Base-by-base conservation (phyloP, 1,140 invertebrate genomes). In the Drosophila repletoides region DNA sequence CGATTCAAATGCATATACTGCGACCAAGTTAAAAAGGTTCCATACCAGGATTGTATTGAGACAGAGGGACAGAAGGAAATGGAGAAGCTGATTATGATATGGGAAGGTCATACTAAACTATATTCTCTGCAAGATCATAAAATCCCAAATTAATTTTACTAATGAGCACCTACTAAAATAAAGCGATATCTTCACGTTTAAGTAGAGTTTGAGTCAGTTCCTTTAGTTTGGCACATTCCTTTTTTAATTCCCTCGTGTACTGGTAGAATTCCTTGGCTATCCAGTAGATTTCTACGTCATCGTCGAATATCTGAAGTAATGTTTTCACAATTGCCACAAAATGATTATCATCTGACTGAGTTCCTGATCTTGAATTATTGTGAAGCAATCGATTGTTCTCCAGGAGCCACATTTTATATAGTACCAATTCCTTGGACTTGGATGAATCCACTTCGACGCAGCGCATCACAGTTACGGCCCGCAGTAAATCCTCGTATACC, bases 241-340 rank as follows among this genome's bases (percentile, higher is more conserved):
- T 92, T 45, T 93, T 91, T 76, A 95, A 92, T 59, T 92, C 93
- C 45, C 92, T 90, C 6, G 94, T 92, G 43, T 94, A 92, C 72
- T 94, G 92, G 53, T 94, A 94, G 68, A 97, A 94, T 12, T 93
- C 93, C 83, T 94, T 94, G 1, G 94, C 92, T 31, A 96, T 90
- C 95, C 95, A 97, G 91, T 95, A 97, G 6, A 93, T 93, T 69
- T 96, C 95, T 2, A 94, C 92, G 64, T 95, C 94, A 76, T 93
- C 92, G 12, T 94, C 93, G 56, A 93, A 94, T 45, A 95, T 92
- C 60, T 95, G 92, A 58, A 93, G 91, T 6, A 96, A 90, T 29
- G 93, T 93, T 41, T 94, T 92, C n/a, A 94, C 92, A 76, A 96
- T 94, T 72, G 92, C 92, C 12, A 93, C 91, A 64, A 93, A 93